These are phyloP conservation scores for Helicolenus hilgendorfi DNA, from an alignment of 2,797 vertebrate species.

Conservation along the genomic window DNA sequence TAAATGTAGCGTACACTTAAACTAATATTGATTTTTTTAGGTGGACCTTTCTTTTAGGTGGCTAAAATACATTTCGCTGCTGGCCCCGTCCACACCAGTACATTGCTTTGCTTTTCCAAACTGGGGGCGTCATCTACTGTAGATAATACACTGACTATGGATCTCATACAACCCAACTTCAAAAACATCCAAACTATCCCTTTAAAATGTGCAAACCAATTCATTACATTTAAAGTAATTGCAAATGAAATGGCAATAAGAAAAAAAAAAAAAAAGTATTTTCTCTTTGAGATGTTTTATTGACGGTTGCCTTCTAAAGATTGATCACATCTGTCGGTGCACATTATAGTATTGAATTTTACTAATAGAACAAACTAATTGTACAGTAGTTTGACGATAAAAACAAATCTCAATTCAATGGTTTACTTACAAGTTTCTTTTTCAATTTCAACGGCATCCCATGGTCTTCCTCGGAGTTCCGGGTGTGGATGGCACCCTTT, in stretches of 20 bases:
- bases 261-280: neutral
- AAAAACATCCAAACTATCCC: too few relatives aligned
- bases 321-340: too few relatives aligned
- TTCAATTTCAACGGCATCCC: neutral
- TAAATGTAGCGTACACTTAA: too few relatives aligned
- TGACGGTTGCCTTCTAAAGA: neutral
- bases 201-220: neutral
- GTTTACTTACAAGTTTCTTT: neutral
- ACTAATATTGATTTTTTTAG: too few relatives aligned
- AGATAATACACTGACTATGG: accelerated
- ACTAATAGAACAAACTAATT: neutral
- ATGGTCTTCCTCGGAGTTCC: neutral
- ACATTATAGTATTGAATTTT: neutral
- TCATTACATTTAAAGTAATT: neutral
- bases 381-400: neutral
- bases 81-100: too few relatives aligned
- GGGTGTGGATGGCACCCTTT: too few relatives aligned
- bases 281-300: neutral
- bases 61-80: too few relatives aligned
- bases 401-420: neutral
- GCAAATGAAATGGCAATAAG: neutral
- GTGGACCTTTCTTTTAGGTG: too few relatives aligned
- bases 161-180: too few relatives aligned
- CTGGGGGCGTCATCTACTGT: too few relatives aligned
- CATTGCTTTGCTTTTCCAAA: too few relatives aligned